A percentile compares a stretch with the other conserved stretches of the same genome.
These are phyloP conservation scores for Propithecus perrieri DNA, from an alignment of 2,797 vertebrate species.

Conservation along the genomic window DNA sequence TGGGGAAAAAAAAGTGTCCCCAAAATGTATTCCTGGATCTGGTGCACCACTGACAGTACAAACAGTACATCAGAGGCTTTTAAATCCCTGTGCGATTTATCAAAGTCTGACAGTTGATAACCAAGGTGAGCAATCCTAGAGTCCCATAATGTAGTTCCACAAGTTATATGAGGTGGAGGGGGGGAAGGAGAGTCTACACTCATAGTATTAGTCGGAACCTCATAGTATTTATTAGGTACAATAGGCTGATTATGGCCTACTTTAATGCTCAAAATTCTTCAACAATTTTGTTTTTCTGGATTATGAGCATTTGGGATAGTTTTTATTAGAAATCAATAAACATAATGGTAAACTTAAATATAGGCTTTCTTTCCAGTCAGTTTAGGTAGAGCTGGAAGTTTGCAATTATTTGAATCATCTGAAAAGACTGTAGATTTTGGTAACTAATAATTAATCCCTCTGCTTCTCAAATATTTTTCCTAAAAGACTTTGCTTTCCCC, in stretches of 20 bases:
- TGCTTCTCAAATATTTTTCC: background rate
- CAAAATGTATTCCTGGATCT: background rate
- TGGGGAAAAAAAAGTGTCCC: no score
- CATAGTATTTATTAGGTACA: background rate
- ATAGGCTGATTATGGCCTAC: background rate
- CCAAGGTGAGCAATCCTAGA: background rate
- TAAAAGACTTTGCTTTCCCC: background rate
- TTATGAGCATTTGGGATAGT: background rate
- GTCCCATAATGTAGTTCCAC: background rate
- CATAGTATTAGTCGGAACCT: background rate
- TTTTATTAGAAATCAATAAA: slow-evolving; percentile 38
- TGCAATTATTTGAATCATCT: background rate
- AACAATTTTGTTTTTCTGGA: background rate
- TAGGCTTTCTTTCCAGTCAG: background rate
- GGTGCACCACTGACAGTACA: background rate
- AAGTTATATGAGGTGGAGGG: background rate
- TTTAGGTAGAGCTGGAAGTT: background rate
- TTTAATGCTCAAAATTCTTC: background rate
- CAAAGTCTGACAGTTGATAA: background rate
- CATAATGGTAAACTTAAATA: background rate
- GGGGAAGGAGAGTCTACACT: background rate
- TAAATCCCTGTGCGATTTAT: background rate
- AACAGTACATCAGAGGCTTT: background rate
- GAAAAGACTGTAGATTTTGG: background rate
- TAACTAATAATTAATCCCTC: background rate